These are phyloP conservation scores for Parapsyche elsis DNA, from an alignment of 1,140 invertebrate genomes.

Conservation along the genomic window DNA sequence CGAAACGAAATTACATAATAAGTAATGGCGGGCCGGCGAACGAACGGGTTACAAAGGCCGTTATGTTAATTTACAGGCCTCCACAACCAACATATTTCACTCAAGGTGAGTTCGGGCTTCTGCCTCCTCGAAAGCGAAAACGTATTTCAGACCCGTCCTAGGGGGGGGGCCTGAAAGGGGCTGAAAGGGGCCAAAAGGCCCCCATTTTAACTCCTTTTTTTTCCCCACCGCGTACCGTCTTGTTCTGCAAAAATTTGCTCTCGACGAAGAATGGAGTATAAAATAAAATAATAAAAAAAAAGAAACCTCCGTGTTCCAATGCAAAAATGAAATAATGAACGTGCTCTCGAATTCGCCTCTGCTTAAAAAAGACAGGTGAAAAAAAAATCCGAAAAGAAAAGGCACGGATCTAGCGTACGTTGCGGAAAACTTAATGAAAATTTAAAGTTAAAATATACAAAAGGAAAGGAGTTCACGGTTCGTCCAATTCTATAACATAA, in stretches of 20 bases:
- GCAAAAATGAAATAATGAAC: constrained; percentile 12
- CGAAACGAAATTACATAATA: constrained; percentile 45
- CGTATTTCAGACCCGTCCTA: not conserved
- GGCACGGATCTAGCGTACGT: not conserved
- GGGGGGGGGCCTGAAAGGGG: not conserved
- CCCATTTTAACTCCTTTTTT: no score
- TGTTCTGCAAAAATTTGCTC: not conserved
- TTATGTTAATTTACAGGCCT: constrained; percentile 44
- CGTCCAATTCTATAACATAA: no score
- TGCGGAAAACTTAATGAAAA: constrained; percentile 11
- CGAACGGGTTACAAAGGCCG: constrained; percentile 27
- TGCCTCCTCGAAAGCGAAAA: constrained; percentile 19
- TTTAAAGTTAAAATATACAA: constrained; percentile 1
- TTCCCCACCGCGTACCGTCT: not conserved
- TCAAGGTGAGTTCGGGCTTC: constrained; percentile 16
- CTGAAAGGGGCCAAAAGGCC: not conserved
- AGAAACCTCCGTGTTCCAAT: not conserved
- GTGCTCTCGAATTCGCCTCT: not conserved
- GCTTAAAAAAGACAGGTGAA: not conserved
- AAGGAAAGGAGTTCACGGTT: no score
- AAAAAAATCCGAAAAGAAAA: not conserved
- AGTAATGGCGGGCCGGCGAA: constrained; percentile 30
- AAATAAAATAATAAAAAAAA: not conserved
- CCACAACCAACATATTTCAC: constrained; percentile 37
- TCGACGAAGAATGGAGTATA: not conserved